Evolutionary conservation across 2,113 vertebrate genomes (phyloP), one percentile per base, ranked within the genome.

Genomic region (Caranx melampygus): DNA sequence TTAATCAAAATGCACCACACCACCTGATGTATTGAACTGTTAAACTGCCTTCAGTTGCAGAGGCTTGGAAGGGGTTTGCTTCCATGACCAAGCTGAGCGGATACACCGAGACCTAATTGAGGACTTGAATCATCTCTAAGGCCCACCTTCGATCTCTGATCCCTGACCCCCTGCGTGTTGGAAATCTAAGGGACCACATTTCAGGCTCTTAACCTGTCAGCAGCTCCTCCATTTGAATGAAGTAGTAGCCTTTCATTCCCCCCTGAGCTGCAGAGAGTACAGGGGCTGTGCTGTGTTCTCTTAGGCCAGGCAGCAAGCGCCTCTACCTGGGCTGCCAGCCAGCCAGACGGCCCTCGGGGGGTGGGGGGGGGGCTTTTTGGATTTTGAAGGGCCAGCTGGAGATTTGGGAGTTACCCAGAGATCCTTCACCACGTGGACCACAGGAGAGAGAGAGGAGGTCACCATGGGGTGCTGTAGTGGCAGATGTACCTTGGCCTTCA

Each of bases 401-500:
- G 71, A 75, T 89, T 81, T 89, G 85, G 90, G 90, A 94, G 90
- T 92, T 94, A 93, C 87, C 90, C 87, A 87, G 91, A 94, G 59
- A 74, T 84, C 72, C 45, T 66, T 37, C 83, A 88, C 92, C 93
- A 93, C 94, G 93, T 94, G 95, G 94, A 93, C 86, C 75, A 75
- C 84, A 58, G 90, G 85, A 84, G 79, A 84, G 66, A 76, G 31
- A 87, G 91, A 92, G 81, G 93, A 87, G 91, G 93, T 92, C 95
- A 94, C 90, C 95, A 98, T 98, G 97, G 97, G 97, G 92, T 97
- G 96, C 95, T 98, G 97, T 94, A 97, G 96, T 82, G 97, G 97
- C 92, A 96, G 97, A 93, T 97, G 97, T 88, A 97, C 97, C 90
- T 94, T 98, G 86, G 95, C 97, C 92, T 97, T 96, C 90, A 95